phyloP scores from a whole-genome alignment of 2,113 vertebrate genomes.

The Hippocampus guttulatus region DNA sequence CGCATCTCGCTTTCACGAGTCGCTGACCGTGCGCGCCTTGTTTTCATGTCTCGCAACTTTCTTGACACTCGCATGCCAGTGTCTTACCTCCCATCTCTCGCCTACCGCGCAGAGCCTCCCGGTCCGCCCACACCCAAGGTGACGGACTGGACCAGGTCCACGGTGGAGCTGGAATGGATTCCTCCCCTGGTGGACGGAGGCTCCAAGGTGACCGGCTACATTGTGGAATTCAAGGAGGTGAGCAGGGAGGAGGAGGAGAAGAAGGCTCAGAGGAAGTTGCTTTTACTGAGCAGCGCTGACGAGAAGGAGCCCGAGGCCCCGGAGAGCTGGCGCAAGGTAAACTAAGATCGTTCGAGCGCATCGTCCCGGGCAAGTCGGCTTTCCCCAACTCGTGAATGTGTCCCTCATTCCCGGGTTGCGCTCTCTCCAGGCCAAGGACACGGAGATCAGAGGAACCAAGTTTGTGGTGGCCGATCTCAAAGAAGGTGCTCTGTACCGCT shows the following conservation, averaged over 20 bases:
- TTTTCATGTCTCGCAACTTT: neutral
- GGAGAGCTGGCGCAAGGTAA: slow-evolving; percentile 85
- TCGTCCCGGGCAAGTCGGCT: neutral
- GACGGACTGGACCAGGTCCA: slow-evolving; percentile 92
- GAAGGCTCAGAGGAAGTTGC: slow-evolving; percentile 55
- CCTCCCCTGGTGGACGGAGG: slow-evolving; percentile 89
- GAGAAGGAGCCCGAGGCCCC: slow-evolving; percentile 46
- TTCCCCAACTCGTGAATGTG: neutral
- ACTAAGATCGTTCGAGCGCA: too few species aligned
- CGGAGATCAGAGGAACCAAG: slow-evolving; percentile 93
- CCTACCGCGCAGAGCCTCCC: slow-evolving; percentile 79
- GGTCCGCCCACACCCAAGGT: slow-evolving; percentile 92
- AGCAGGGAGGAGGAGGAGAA: slow-evolving; percentile 73
- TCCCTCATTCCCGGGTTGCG: neutral
- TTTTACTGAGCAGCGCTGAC: slow-evolving; percentile 42
- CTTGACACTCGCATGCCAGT: neutral
- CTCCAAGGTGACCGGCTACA: slow-evolving; percentile 92
- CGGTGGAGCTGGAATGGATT: slow-evolving; percentile 92
- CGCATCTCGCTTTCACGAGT: too few species aligned
- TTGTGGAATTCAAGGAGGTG: slow-evolving; percentile 92
- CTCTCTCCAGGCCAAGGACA: slow-evolving; percentile 86
- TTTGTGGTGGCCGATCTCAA: slow-evolving; percentile 88
- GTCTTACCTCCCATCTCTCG: neutral
- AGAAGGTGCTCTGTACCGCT: slow-evolving; percentile 89
- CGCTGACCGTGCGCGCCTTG: neutral